Conservation (phyloP, 2,113 vertebrate genomes). For the Chaetops frenatus region DNA sequence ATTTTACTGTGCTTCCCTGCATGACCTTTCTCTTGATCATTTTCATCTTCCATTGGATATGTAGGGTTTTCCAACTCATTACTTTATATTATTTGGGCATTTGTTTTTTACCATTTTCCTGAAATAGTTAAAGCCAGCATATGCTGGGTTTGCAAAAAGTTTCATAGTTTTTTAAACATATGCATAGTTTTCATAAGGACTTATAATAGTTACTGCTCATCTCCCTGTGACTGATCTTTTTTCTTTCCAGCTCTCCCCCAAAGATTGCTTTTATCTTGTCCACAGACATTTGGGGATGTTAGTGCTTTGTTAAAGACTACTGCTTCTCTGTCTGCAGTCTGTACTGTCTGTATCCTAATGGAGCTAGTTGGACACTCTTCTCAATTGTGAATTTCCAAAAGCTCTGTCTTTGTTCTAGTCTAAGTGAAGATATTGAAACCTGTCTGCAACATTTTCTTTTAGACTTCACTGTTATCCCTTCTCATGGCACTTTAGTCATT, state of each 20-base stretch:
- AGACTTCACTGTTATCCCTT: conserved; percentile 74
- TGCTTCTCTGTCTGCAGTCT: background rate
- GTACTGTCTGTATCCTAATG: background rate
- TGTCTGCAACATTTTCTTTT: background rate
- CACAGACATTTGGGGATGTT: background rate
- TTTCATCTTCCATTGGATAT: background rate
- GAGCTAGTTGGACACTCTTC: background rate
- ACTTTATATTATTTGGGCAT: background rate
- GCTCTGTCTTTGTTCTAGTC: background rate
- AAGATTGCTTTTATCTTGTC: background rate
- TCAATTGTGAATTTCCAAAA: background rate
- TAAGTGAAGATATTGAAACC: background rate
- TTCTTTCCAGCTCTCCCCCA: fast-evolving
- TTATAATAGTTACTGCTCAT: background rate
- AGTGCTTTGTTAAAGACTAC: background rate
- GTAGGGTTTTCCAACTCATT: background rate
- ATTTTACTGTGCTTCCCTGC: background rate
- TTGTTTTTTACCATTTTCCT: background rate
- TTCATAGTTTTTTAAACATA: background rate
- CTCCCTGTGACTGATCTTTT: background rate
- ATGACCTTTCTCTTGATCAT: background rate
- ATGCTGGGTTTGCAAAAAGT: background rate
- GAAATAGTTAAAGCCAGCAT: background rate
- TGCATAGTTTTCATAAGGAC: background rate
- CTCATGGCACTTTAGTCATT: conserved; percentile 82